phyloP scores from a whole-genome alignment of 2,113 vertebrate species.

The Morone chrysops region DNA sequence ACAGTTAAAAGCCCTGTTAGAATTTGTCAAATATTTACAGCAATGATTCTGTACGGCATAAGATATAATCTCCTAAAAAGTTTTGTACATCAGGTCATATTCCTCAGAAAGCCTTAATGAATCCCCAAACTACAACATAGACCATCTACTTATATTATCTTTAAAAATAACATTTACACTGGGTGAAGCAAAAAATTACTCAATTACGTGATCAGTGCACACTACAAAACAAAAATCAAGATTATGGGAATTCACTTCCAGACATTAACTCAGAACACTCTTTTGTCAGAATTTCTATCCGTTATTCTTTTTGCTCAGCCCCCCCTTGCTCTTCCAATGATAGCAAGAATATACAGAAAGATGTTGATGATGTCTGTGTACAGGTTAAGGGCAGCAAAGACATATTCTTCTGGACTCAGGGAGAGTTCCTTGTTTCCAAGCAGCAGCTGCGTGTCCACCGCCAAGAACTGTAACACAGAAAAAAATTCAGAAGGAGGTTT shows the following conservation, averaged over 20 bases:
- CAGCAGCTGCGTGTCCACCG: conserved; percentile 92
- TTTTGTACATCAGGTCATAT: conserved; percentile 21
- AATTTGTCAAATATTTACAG: neutral
- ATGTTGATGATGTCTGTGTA: conserved; percentile 82
- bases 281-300: neutral
- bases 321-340: conserved; percentile 67
- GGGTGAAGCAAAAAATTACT: conserved; percentile 29
- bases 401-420: conserved; percentile 81
- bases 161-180: conserved; percentile 33
- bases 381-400: conserved; percentile 80
- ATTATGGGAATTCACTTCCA: conserved; percentile 27
- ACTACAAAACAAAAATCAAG: conserved; percentile 37
- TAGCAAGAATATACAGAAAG: conserved; percentile 78
- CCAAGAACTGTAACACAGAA: conserved; percentile 87
- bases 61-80: conserved; percentile 20
- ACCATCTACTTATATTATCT: conserved; percentile 16
- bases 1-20: neutral
- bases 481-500: neutral
- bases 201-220: conserved; percentile 13
- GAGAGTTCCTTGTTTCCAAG: conserved; percentile 92
- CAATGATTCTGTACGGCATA: neutral
- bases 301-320: conserved; percentile 37
- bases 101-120: conserved; percentile 22
- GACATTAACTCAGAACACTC: neutral
- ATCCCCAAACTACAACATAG: conserved; percentile 20